Base-by-base conservation (phyloP, 2,888 invertebrate genomes). In the Agrypnus murinus region DNA sequence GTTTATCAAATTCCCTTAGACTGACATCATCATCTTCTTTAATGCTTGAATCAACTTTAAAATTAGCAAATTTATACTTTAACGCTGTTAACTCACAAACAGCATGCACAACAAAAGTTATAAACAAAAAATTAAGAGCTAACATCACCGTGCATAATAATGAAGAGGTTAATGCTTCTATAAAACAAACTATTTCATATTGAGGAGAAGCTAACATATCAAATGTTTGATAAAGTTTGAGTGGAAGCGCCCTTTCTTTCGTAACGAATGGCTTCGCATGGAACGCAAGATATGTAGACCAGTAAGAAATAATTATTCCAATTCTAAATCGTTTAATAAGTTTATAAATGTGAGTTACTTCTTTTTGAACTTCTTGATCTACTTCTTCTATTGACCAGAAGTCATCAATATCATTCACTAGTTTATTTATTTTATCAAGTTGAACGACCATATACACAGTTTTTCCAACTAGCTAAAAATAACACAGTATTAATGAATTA, bases 11-110 rank as follows among this genome's bases (percentile, higher is more conserved):
- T 25, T 25, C 25, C 5, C 5, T 5, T 3, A 25, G 25, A 25
- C 3, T 5, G 2, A 2, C 5, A 25, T 2, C 25, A 25, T 25
- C 25, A 25, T 25, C 25, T 25, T 5, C 25, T 3, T 5, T 25
- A 7, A 8, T 19, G 9, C 1, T 19, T 8, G 8, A 3, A 17
- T 25, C 17, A 31, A 68, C 8, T 38, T 57, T 40, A 9, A 71
- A 46, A 36, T 68, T 68, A 9, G 14, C 40, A 55, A 71, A 60
- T 19, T 64, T 65, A 38, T 14, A 58, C 15, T 58, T 46, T 9
- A 62, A 7, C 32, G 25, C 19, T 62, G 19, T 34, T n/a, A 62
- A n/a, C 31, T 62, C 45, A 15, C 45, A 45, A n/a, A 34, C 15
- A 8, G 45, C 31, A 32, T 62, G 32, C 45, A 19, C n/a, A 8